Conservation (phyloP, 2,113 vertebrate genomes). For the Crotalus viridis region DNA sequence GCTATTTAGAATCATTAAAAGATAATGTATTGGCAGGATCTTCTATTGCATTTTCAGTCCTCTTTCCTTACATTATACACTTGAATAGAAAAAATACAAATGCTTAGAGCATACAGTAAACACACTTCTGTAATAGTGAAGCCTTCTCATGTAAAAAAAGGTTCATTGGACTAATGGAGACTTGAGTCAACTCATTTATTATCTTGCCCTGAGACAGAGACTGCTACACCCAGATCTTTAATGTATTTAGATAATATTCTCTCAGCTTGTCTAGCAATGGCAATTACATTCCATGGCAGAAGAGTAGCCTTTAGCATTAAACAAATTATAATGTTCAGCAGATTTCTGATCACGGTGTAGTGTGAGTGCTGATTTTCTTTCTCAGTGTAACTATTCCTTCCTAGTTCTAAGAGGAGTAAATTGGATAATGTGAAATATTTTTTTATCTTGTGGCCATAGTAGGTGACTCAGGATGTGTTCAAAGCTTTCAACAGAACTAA, state of each 20-base stretch:
- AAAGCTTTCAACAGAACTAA: not conserved
- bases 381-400: not conserved
- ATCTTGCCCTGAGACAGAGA: not conserved
- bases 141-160: slow-evolving; percentile 3
- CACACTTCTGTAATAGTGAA: not conserved
- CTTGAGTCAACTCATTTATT: not conserved
- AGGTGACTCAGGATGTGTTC: not conserved
- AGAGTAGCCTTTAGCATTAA: not conserved
- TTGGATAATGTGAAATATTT: not conserved
- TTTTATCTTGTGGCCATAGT: not conserved
- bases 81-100: slow-evolving; percentile 14
- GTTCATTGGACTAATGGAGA: not conserved
- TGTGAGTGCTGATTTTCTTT: not conserved
- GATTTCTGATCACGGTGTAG: not conserved
- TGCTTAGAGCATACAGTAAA: not conserved
- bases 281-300: not conserved
- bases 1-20: not conserved
- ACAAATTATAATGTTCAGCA: not conserved
- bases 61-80: slow-evolving; percentile 1
- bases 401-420: not conserved
- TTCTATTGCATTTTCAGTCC: not conserved
- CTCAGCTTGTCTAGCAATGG: not conserved
- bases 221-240: not conserved
- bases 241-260: not conserved
- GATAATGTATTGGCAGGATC: not conserved